phyloP scores from a whole-genome alignment of 2,113 vertebrate genomes.

The Dipodomys merriami region DNA sequence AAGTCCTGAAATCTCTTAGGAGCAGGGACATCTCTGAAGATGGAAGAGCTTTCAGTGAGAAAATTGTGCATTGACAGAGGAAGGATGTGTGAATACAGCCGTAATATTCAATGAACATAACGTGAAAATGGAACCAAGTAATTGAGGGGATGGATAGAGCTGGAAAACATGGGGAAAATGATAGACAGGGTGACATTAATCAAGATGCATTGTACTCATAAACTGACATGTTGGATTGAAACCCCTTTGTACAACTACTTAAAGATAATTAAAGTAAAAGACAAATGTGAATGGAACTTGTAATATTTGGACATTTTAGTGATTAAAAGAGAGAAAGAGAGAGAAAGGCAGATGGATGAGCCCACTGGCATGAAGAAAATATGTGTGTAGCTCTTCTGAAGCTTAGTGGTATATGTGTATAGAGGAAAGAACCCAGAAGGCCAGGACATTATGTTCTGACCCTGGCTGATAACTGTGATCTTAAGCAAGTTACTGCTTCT shows the following conservation, averaged over 20 bases:
- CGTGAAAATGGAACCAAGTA: too few relatives aligned
- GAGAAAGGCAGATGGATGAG: not conserved
- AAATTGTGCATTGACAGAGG: not conserved
- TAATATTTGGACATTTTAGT: not conserved
- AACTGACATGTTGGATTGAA: too few relatives aligned
- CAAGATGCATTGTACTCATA: too few relatives aligned
- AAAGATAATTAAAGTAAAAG: too few relatives aligned
- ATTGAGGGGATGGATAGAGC: too few relatives aligned
- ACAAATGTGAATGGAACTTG: too few relatives aligned
- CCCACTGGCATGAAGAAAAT: not conserved
- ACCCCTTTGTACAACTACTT: too few relatives aligned
- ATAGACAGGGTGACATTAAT: too few relatives aligned
- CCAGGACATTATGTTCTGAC: fast-evolving
- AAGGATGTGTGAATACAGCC: too few relatives aligned
- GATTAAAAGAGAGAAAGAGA: not conserved
- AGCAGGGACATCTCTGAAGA: not conserved
- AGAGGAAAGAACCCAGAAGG: not conserved
- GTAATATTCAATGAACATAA: too few relatives aligned
- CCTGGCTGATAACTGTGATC: not conserved
- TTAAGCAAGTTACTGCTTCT: too few relatives aligned
- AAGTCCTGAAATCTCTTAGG: not conserved
- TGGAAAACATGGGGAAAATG: too few relatives aligned
- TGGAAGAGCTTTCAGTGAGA: not conserved
- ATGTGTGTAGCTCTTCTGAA: not conserved
- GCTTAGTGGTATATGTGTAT: not conserved